Evolutionary conservation across 2,888 invertebrate species (phyloP).

Genomic region (Aproaerema taeniolella): DNA sequence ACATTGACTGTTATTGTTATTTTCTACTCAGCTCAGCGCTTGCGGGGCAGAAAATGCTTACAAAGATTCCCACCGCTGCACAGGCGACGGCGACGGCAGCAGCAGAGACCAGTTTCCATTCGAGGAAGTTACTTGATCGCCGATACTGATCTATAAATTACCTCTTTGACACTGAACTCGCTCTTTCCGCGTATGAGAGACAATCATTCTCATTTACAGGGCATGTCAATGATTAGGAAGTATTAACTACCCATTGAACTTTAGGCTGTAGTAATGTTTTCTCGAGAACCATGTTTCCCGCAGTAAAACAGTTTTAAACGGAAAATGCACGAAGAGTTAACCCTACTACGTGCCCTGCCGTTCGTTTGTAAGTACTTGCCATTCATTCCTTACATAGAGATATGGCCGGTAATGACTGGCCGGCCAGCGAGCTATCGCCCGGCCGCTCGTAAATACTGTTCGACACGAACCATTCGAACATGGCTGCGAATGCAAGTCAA

Average conservation of each 20-base stretch:
- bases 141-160: conserved; percentile 3
- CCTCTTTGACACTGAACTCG: not conserved
- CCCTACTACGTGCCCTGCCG: conserved; percentile 58
- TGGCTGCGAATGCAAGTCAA: conserved; percentile 61
- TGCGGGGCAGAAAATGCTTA: not conserved
- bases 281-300: conserved; percentile 40
- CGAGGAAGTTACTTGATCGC: conserved; percentile 4
- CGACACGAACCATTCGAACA: conserved; percentile 62
- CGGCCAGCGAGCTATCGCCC: conserved; percentile 61
- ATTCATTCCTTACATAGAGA: conserved; percentile 70
- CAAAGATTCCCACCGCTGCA: not conserved
- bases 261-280: conserved; percentile 29
- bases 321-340: conserved; percentile 45
- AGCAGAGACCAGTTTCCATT: too few species aligned
- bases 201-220: conserved; percentile 10
- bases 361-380: conserved; percentile 61
- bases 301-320: conserved; percentile 53
- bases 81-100: too few species aligned
- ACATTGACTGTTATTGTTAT: conserved; percentile 27
- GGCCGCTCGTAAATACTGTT: conserved; percentile 68
- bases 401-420: conserved; percentile 68
- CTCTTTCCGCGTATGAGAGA: not conserved
- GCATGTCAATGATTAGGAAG: conserved; percentile 20
- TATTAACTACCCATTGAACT: conserved; percentile 18
- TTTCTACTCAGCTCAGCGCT: not conserved